Conservation (phyloP, 2,888 invertebrate genomes). For the Campoletis raptor region DNA sequence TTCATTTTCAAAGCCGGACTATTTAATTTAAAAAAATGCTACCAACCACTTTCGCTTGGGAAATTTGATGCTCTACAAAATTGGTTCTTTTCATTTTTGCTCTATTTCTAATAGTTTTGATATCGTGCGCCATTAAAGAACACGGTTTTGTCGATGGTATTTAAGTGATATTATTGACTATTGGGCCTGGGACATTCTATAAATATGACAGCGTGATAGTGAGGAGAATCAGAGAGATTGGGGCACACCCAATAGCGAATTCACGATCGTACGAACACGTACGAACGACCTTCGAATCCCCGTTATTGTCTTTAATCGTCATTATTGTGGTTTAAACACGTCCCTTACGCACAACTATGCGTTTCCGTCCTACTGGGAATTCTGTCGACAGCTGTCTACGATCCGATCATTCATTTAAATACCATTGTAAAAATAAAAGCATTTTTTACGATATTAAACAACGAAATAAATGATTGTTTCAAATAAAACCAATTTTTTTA, state of each 20-base stretch:
- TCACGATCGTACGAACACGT: constrained; percentile 73
- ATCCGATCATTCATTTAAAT: constrained; percentile 43
- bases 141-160: background rate
- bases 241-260: constrained; percentile 72
- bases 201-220: constrained; percentile 36
- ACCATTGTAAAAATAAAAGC: background rate
- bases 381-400: constrained; percentile 36
- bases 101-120: background rate
- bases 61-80: background rate
- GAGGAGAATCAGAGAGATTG: constrained; percentile 40
- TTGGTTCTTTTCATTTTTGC: background rate
- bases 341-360: constrained; percentile 74
- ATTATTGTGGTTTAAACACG: constrained; percentile 56
- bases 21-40: background rate
- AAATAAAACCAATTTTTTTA: background rate
- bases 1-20: too few species aligned
- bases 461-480: background rate
- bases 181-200: background rate
- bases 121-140: background rate
- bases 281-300: constrained; percentile 73
- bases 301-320: constrained; percentile 75
- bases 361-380: constrained; percentile 78
- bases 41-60: background rate
- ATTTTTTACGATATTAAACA: background rate
- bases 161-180: background rate